phyloP scores from a whole-genome alignment of 2,888 invertebrate genomes.

The Temnothorax ravouxi region DNA sequence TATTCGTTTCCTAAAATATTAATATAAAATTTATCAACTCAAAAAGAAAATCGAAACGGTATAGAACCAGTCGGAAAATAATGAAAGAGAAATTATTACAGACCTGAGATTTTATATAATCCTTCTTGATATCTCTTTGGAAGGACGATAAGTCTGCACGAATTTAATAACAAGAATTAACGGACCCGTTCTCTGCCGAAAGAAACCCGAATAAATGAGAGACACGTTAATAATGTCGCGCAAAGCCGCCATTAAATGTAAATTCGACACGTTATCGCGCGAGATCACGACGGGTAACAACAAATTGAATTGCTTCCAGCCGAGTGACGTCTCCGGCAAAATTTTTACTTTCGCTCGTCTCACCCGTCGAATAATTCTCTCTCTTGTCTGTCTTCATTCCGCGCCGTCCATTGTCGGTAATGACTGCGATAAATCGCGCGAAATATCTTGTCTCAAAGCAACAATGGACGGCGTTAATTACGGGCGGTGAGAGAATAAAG shows the following conservation, averaged over 20 bases:
- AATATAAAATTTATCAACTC: slow-evolving; percentile 12
- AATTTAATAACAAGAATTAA: slow-evolving; percentile 28
- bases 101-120: background rate
- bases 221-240: slow-evolving; percentile 44
- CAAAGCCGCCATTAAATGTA: slow-evolving; percentile 40
- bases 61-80: background rate
- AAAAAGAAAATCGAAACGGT: background rate
- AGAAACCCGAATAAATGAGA: slow-evolving; percentile 14
- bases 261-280: slow-evolving; percentile 43
- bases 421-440: slow-evolving; percentile 61
- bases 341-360: slow-evolving; percentile 45
- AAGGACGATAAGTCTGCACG: background rate
- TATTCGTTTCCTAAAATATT: background rate
- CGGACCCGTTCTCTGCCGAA: background rate
- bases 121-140: background rate
- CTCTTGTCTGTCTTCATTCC: slow-evolving; percentile 44
- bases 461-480: slow-evolving; percentile 57
- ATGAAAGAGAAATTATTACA: background rate
- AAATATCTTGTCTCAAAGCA: slow-evolving; percentile 59
- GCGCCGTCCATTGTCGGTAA: slow-evolving; percentile 46
- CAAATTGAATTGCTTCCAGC: slow-evolving; percentile 51
- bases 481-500: slow-evolving; percentile 28
- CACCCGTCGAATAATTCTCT: slow-evolving; percentile 40
- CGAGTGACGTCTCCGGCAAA: slow-evolving; percentile 28
- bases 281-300: slow-evolving; percentile 36